A percentile compares a stretch with the other conserved stretches of the same genome.
These are phyloP conservation scores for Drosophila novamexicana DNA, from an alignment of 1,140 invertebrate species.

Conservation along the genomic window DNA sequence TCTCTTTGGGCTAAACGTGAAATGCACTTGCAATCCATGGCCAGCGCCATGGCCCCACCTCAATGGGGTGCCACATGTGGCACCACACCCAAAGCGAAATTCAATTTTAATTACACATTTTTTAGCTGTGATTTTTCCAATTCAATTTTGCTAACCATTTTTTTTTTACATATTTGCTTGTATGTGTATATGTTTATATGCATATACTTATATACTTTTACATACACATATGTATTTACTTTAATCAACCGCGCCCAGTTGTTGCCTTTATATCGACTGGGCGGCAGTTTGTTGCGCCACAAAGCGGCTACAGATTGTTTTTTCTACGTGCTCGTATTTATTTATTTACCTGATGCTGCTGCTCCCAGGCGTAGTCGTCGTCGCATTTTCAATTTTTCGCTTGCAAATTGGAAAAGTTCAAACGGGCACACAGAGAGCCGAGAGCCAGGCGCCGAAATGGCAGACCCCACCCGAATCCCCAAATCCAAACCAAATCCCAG, in stretches of 20 bases:
- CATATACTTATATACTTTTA: slow-evolving; percentile 3
- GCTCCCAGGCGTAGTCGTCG: slow-evolving; percentile 29
- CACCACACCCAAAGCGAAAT: slow-evolving; percentile 67
- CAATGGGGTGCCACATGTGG: slow-evolving; percentile 40
- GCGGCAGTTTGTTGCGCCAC: slow-evolving; percentile 69
- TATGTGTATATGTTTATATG: slow-evolving; percentile 26
- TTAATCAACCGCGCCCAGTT: slow-evolving; percentile 80
- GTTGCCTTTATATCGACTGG: slow-evolving; percentile 60
- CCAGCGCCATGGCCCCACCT: slow-evolving; percentile 30
- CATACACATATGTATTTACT: slow-evolving; percentile 36
- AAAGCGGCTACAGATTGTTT: slow-evolving; percentile 79
- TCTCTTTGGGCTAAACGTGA: slow-evolving; percentile 2
- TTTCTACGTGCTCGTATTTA: slow-evolving; percentile 60
- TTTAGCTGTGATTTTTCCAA: slow-evolving; percentile 48
- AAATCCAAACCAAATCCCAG: slow-evolving; percentile 25
- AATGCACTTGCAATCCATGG: slow-evolving; percentile 43
- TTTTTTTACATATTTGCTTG: slow-evolving; percentile 46
- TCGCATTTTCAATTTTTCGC: slow-evolving; percentile 81
- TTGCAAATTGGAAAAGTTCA: slow-evolving; percentile 82
- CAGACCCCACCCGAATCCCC: slow-evolving; percentile 39
- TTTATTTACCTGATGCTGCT: slow-evolving; percentile 70
- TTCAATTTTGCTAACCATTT: slow-evolving; percentile 73
- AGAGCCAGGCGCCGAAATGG: slow-evolving; percentile 47
- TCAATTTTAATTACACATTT: slow-evolving; percentile 80
- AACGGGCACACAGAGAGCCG: slow-evolving; percentile 44